phyloP scores from a whole-genome alignment of 2,888 invertebrate genomes.

The Trichopria drosophilae region DNA sequence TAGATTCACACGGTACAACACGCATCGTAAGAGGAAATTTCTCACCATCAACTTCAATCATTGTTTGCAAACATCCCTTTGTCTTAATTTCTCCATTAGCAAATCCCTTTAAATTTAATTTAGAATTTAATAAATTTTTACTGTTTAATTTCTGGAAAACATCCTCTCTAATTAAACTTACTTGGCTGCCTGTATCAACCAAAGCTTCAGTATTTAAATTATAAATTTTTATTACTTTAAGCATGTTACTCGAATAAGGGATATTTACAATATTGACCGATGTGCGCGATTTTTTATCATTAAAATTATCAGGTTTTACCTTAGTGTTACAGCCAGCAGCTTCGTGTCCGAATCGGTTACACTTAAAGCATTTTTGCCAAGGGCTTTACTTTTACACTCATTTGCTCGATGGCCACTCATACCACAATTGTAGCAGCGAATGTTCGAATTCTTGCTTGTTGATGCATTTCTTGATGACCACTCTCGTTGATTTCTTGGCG shows the following conservation, averaged over 20 bases:
- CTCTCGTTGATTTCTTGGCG: too few species aligned
- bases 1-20: constrained; percentile 4
- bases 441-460: background rate
- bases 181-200: constrained; percentile 16
- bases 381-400: constrained; percentile 15
- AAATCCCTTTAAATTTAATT: too few species aligned
- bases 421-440: constrained; percentile 25
- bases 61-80: constrained; percentile 9
- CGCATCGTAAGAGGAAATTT: constrained; percentile 4
- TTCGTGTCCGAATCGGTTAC: constrained; percentile 10
- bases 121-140: too few species aligned
- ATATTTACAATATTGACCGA: constrained; percentile 4
- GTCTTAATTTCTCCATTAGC: constrained; percentile 8
- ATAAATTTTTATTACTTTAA: constrained; percentile 1
- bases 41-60: constrained; percentile 2
- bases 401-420: constrained; percentile 9
- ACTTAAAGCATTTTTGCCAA: constrained; percentile 21
- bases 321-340: constrained; percentile 2
- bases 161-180: too few species aligned
- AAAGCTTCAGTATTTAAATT: background rate
- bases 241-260: too few species aligned
- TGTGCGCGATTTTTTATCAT: too few species aligned
- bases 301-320: too few species aligned
- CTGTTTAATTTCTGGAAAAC: too few species aligned
- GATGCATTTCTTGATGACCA: too few species aligned